Base-by-base conservation (phyloP, 2,888 invertebrate species). In the Catocala sponsa region DNA sequence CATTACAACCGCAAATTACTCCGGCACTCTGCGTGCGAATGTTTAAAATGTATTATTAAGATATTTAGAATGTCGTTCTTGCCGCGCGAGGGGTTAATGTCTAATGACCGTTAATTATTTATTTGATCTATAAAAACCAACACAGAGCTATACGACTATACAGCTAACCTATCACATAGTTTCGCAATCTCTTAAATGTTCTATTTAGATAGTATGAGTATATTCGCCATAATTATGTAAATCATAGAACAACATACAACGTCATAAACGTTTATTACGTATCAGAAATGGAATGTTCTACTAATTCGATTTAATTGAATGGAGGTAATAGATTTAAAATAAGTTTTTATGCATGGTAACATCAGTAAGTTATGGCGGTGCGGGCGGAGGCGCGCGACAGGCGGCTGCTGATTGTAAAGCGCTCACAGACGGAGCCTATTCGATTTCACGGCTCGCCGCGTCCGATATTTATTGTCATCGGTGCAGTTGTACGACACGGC, bases 361-460 rank as follows among this genome's bases (percentile, higher is more conserved):
- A 85, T 87, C 86, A 88, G 88, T 90, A 90, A 91, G 91, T 92
- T 88, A 91, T 85, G 82, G 83, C 76, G 85, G 79, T 79, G 80
- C 75, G 81, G 55, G 64, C 65, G 65, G 77, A 76, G 78, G 79
- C 74, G 79, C 81, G 85, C 91, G 92, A 91, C 91, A 89, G 89
- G 86, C 89, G 87, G 85, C 91, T 90, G 93, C 91, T 94, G 94
- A 94, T 94, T 94, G 94, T 94, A 92, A 93, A 93, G 90, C 91
- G 91, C 89, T 92, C 93, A 91, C 92, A 93, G 92, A 91, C 92
- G 93, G 89, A 92, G 94, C 94, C 94, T 94, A 94, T 94, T 94
- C 94, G 94, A 94, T 94, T 94, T 94, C 94, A 94, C 91, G 94
- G 92, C 94, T 94, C 92, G 92, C 86, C 92, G 93, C 94, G 85